Evolutionary conservation across 2,888 invertebrate genomes (phyloP).

Genomic region (Tachystola acroxantha): DNA sequence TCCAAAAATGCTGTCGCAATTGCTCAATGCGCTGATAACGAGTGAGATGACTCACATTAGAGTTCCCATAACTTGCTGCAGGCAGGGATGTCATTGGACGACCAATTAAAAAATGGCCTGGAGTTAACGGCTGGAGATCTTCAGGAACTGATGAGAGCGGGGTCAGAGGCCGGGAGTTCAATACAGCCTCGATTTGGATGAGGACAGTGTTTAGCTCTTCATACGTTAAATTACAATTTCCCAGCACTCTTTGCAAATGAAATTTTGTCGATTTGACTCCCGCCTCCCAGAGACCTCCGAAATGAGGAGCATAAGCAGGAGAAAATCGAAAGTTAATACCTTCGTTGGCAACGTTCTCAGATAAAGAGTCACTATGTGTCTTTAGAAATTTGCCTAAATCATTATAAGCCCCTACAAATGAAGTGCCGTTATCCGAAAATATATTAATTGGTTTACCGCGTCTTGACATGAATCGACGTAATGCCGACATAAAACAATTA

Average conservation of each 20-base stretch:
- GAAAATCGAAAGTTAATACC: too few relatives aligned
- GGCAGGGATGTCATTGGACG: slow-evolving; percentile 10
- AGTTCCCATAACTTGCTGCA: not conserved
- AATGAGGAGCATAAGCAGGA: slow-evolving; percentile 15
- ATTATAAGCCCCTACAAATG: too few relatives aligned
- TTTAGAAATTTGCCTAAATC: too few relatives aligned
- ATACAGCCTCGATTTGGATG: slow-evolving; percentile 13
- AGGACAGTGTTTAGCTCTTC: slow-evolving; percentile 14
- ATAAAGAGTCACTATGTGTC: slow-evolving; percentile 12
- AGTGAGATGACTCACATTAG: slow-evolving; percentile 1
- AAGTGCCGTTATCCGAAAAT: slow-evolving; percentile 14
- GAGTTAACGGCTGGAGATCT: slow-evolving; percentile 12
- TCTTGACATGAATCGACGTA: slow-evolving; percentile 12
- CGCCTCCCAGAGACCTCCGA: slow-evolving; percentile 13
- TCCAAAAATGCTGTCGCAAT: slow-evolving; percentile 10
- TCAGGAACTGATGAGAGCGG: slow-evolving; percentile 12
- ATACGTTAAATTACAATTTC: slow-evolving; percentile 15
- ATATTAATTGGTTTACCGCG: slow-evolving; percentile 14
- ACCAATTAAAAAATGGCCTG: slow-evolving; percentile 16
- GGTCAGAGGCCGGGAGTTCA: slow-evolving; percentile 16
- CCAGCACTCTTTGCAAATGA: slow-evolving; percentile 13
- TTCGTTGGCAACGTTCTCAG: slow-evolving; percentile 4
- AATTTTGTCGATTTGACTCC: slow-evolving; percentile 13
- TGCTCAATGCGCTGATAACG: slow-evolving; percentile 9
- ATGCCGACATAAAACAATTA: slow-evolving; percentile 9